phyloP scores from a whole-genome alignment of 2,797 vertebrate genomes.

The Fringilla coelebs region DNA sequence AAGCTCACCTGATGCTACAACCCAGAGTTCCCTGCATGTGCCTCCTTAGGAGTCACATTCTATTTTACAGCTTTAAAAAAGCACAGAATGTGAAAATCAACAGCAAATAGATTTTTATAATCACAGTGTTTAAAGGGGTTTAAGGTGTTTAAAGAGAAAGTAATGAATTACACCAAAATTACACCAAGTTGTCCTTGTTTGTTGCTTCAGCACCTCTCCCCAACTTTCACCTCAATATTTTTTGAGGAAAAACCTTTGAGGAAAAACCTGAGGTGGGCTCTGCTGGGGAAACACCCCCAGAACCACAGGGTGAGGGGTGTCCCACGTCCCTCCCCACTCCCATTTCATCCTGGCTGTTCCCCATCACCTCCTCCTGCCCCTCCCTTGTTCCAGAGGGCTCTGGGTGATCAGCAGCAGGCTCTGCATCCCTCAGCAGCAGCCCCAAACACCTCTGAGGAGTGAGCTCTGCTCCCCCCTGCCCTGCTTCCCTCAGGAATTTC shows the following conservation, averaged over 20 bases:
- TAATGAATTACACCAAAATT: background rate
- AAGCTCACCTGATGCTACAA: background rate
- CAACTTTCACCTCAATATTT: background rate
- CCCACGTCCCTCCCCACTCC: background rate
- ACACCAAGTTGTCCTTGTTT: background rate
- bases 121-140: background rate
- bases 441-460: background rate
- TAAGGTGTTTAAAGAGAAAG: background rate
- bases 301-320: background rate
- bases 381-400: background rate
- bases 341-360: background rate
- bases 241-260: background rate
- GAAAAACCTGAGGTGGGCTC: background rate
- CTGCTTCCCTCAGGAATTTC: background rate
- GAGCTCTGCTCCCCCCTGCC: background rate
- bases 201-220: background rate
- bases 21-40: background rate
- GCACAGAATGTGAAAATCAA: background rate
- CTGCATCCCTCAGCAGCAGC: too few species aligned
- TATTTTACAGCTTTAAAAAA: background rate
- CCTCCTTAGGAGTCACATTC: background rate
- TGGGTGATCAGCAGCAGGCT: background rate
- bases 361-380: background rate
- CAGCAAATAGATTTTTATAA: background rate
- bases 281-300: background rate